Evolutionary conservation across 2,888 invertebrate species (phyloP), one percentile per base, ranked within the genome.

Genomic region (Automeris io): DNA sequence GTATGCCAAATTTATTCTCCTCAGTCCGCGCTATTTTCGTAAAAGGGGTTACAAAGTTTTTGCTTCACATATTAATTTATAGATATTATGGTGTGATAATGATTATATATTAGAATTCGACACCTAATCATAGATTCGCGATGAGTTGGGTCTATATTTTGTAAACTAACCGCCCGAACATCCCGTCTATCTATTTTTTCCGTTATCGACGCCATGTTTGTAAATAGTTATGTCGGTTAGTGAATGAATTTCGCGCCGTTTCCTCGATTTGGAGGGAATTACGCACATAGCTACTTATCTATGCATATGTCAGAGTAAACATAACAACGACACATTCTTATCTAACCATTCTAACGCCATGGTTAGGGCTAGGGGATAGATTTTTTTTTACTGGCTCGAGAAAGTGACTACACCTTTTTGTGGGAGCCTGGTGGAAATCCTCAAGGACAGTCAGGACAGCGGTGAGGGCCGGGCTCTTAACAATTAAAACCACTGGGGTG

Each of bases 151-250:
- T 63, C 72, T 67, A 70, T 85, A 73, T 85, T 85, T 73, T 73
- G 81, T 83, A 85, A 85, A 85, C 83, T 70, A 64, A 64, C 42
- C 54, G 54, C 57, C 42, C 49, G 58, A 50, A 76, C 75, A 79
- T 85, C 83, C 83, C 82, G 85, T 77, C 70, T 54, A 58, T 61
- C 65, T 82, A 83, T 85, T 85, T 85, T 85, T 85, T 85, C 85
- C 85, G 79, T 63, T 63, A 57, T 46, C 61, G 60, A 54, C 57
- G 63, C 68, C 61, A 70, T 85, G 78, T 85, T 85, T 82, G 80
- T 83, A 85, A 85, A 85, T 73, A 56, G 51, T 44, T 40, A 49
- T 63, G 60, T 54, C 77, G 73, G 71, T 71, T 69, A 49, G 67
- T 85, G 73, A 85, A 85, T 85, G 85, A 81, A 81, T 75, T 83